A percentile compares a stretch with the other conserved stretches of the same genome.
phyloP scores from a whole-genome alignment of 2,113 vertebrate species.

The Oxygymnocypris stewartii region DNA sequence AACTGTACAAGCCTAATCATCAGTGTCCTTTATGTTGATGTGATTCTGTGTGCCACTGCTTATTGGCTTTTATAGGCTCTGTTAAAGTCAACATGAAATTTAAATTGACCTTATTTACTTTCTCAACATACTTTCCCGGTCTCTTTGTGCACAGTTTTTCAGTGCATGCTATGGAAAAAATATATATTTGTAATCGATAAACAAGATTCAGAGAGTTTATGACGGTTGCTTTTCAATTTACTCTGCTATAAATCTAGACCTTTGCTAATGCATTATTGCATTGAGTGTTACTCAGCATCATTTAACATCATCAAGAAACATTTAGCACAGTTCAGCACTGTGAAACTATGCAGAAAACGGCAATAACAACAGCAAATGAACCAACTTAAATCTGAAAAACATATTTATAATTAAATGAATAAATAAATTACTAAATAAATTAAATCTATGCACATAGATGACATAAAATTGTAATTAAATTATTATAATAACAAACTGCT shows the following conservation, averaged over 20 bases:
- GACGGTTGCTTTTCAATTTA: slow-evolving; percentile 10
- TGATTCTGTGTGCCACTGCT: background rate
- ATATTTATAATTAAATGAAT: background rate
- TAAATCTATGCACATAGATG: background rate
- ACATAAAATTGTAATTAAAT: background rate
- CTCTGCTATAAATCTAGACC: background rate
- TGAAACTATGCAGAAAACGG: slow-evolving; percentile 1
- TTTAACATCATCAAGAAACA: slow-evolving; percentile 21
- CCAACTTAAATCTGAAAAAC: background rate
- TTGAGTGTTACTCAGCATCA: slow-evolving; percentile 15
- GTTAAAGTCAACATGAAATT: slow-evolving; percentile 14
- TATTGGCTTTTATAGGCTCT: slow-evolving; percentile 3
- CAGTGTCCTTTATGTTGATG: background rate
- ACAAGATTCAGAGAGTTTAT: background rate
- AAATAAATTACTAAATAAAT: background rate
- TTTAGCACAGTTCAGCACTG: background rate
- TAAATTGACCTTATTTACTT: background rate
- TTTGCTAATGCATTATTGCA: background rate
- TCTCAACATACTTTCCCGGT: background rate
- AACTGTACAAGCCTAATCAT: background rate
- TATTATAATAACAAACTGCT: background rate
- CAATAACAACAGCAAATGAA: background rate
- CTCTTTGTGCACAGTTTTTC: background rate
- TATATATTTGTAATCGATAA: background rate
- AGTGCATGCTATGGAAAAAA: background rate